Evolutionary conservation across 2,888 invertebrate genomes (phyloP), one percentile per base, ranked within the genome.

Genomic region (Eupithecia pulchellata): DNA sequence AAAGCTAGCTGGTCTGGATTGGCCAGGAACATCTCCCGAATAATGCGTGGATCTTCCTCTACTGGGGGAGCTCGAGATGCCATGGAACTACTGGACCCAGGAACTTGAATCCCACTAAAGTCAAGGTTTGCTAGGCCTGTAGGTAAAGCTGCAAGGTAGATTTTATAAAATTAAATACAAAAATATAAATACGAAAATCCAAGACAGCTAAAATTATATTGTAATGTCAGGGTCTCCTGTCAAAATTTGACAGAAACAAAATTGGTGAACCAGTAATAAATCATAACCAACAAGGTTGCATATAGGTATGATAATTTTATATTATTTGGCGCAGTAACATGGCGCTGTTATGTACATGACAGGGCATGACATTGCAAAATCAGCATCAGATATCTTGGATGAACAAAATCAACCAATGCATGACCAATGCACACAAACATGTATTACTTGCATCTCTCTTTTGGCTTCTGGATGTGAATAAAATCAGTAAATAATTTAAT

Each of bases 1-100:
- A 99, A 88, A 1, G 99, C 97, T 69, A 99, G 91, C 86, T 99
- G 98, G 85, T 98, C 98, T 0, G 99, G 99, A 90, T 98, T 98
- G 34, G 97, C 96, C 58, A 98, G 89, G 81, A 98, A 97, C 97
- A 98, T 97, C 83, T 98, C 97, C 76, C 97, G 95, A 68, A 98
- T 97, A 82, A 96, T 95, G 25, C 96, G 96, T 9, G 98, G 98
- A 90, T 98, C 97, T 85, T 98, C 97, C 84, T 97, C 97, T 14
- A 94, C 95, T 9, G 91, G 89, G 5, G 90, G 87, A 65, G 80
- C 88, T 72, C 90, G 84, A 39, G 87, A 80, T 75, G 90, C 89
- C 89, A 91, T 91, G 75, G 91, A 86, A 75, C 87, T 89, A 58
- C 90, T 82, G 69, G 79, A 84, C 70, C 95, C 92, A 73, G 98